Evolutionary conservation across 1,140 invertebrate species (phyloP).

Genomic region (Triops cancriformis): DNA sequence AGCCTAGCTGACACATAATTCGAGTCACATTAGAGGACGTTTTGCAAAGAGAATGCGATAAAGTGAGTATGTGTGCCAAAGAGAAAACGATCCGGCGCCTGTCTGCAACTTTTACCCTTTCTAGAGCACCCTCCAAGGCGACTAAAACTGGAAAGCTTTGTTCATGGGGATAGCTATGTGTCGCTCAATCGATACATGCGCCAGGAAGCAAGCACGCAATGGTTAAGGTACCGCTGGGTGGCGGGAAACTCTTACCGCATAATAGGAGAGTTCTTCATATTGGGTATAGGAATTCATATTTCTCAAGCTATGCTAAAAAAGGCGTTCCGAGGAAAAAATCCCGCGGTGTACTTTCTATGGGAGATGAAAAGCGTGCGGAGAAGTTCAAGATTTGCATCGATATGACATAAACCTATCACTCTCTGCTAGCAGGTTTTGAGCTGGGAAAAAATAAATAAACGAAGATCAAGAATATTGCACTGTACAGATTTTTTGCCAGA

Average conservation of each 20-base stretch:
- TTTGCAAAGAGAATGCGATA: neutral
- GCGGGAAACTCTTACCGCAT: neutral
- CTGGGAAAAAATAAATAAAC: neutral
- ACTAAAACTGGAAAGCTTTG: neutral
- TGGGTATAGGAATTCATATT: neutral
- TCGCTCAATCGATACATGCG: constrained; percentile 4
- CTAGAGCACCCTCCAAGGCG: neutral
- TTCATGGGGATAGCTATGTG: neutral
- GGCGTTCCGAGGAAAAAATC: neutral
- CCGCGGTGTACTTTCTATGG: neutral
- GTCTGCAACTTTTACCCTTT: constrained; percentile 13
- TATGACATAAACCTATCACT: neutral
- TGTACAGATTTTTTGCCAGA: neutral
- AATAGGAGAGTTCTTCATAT: neutral
- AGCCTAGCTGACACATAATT: neutral
- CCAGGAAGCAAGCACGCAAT: neutral
- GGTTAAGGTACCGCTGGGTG: neutral
- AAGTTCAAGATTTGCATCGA: neutral
- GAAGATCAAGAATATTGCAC: neutral
- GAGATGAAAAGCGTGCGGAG: neutral
- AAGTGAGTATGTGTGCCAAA: neutral
- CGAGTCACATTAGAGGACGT: neutral
- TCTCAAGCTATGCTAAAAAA: neutral
- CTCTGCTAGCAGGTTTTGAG: neutral
- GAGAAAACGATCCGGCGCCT: neutral